Percentiles rank a stretch among this genome's conserved stretches.
These are phyloP conservation scores for Podarcis cretensis DNA, from an alignment of 2,113 vertebrate genomes.

Conservation along the genomic window DNA sequence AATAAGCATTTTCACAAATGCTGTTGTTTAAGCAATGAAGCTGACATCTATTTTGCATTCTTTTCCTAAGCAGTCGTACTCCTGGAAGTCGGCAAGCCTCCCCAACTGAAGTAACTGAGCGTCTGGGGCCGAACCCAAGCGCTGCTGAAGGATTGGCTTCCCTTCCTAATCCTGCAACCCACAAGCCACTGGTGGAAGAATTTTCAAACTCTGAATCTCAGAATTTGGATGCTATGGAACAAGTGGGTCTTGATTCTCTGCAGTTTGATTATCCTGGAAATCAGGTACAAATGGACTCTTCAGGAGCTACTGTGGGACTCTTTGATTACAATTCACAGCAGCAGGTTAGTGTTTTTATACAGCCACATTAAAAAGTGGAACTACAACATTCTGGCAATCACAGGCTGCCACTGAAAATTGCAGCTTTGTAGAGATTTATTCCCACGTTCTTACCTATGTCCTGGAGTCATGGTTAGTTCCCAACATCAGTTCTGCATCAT, in stretches of 20 bases:
- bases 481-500: not conserved
- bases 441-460: not conserved
- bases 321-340: conserved; percentile 98
- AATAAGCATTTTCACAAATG: conserved; percentile 8
- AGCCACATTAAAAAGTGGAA: not conserved
- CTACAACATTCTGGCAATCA: not conserved
- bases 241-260: conserved; percentile 92
- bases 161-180: conserved; percentile 85
- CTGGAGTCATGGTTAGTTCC: not conserved
- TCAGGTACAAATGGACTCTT: conserved; percentile 97
- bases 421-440: not conserved
- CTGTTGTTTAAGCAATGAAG: not conserved
- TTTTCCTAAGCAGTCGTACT: conserved; percentile 82
- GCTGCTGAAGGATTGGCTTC: conserved; percentile 89
- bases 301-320: conserved; percentile 91
- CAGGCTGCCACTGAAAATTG: not conserved
- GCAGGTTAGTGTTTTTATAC: conserved; percentile 84
- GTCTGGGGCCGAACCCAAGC: conserved; percentile 87
- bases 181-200: conserved; percentile 90
- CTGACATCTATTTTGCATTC: conserved; percentile 26
- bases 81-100: conserved; percentile 96
- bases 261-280: conserved; percentile 97
- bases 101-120: conserved; percentile 94
- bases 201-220: conserved; percentile 93
- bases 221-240: conserved; percentile 95